These are phyloP conservation scores for Gastracanthus pulcherrimus DNA, from an alignment of 2,888 invertebrate genomes.

Conservation along the genomic window DNA sequence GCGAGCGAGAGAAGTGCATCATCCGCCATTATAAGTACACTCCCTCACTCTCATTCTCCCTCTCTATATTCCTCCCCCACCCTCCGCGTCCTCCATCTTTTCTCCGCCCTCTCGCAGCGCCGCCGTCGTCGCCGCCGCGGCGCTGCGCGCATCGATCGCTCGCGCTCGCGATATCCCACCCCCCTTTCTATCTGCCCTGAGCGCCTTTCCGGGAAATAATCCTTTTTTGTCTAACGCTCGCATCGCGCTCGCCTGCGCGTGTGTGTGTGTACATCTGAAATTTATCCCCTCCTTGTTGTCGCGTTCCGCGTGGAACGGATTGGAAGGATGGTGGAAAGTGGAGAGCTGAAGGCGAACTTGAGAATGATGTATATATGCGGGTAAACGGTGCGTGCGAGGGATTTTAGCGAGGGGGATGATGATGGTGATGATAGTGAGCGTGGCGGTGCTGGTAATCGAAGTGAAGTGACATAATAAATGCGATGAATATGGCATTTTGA, in stretches of 20 bases:
- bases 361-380: too few relatives aligned
- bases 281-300: too few relatives aligned
- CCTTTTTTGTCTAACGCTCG: conserved; percentile 60
- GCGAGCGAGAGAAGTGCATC: conserved; percentile 5
- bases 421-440: too few relatives aligned
- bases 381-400: too few relatives aligned
- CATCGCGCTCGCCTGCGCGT: neutral
- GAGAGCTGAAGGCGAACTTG: too few relatives aligned
- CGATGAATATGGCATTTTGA: too few relatives aligned
- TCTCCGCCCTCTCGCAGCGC: conserved; percentile 50
- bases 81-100: conserved; percentile 48
- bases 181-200: conserved; percentile 59
- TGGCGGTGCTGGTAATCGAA: too few relatives aligned
- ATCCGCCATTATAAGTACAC: conserved; percentile 49
- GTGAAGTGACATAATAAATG: too few relatives aligned
- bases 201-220: conserved; percentile 64
- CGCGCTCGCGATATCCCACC: conserved; percentile 56
- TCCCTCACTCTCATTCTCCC: conserved; percentile 34
- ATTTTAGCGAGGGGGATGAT: too few relatives aligned
- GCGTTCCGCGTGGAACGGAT: too few relatives aligned
- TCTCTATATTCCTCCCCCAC: conserved; percentile 17
- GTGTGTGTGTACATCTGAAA: neutral
- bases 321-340: too few relatives aligned
- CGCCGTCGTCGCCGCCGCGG: too few relatives aligned
- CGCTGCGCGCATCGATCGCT: conserved; percentile 61